A percentile compares a stretch with the other conserved stretches of the same genome.
Evolutionary conservation across 2,797 vertebrate species (phyloP).

Genomic region (Chanos chanos): DNA sequence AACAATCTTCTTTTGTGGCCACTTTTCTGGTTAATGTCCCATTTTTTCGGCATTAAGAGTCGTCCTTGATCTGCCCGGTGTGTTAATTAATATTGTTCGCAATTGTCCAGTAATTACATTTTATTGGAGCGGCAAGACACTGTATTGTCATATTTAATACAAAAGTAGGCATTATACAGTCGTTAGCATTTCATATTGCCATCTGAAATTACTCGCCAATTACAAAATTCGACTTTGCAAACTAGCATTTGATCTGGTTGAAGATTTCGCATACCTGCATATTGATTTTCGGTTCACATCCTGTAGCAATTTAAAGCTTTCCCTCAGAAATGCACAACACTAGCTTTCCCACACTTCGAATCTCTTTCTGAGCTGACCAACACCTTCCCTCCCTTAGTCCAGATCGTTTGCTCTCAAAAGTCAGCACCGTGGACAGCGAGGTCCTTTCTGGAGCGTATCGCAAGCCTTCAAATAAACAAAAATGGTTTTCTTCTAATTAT

Average conservation of each 20-base stretch:
- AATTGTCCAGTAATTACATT: conserved; percentile 62
- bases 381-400: conserved; percentile 39
- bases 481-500: conserved; percentile 51
- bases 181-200: conserved; percentile 47
- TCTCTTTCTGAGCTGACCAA: conserved; percentile 32
- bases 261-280: conserved; percentile 62
- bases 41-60: conserved; percentile 63
- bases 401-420: conserved; percentile 37
- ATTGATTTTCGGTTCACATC: conserved; percentile 45
- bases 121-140: conserved; percentile 44
- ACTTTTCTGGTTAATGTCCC: conserved; percentile 73
- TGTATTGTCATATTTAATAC: conserved; percentile 53
- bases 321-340: conserved; percentile 43
- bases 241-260: conserved; percentile 42
- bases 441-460: conserved; percentile 51
- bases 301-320: conserved; percentile 48
- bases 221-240: conserved; percentile 37
- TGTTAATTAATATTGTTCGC: conserved; percentile 35
- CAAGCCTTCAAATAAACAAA: conserved; percentile 50
- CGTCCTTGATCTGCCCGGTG: conserved; percentile 55
- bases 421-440: conserved; percentile 48
- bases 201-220: conserved; percentile 43
- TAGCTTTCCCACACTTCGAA: conserved; percentile 44
- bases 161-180: conserved; percentile 52
- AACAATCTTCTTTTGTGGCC: conserved; percentile 63